Conservation (phyloP, 2,797 vertebrate species). For the Argya squamiceps region DNA sequence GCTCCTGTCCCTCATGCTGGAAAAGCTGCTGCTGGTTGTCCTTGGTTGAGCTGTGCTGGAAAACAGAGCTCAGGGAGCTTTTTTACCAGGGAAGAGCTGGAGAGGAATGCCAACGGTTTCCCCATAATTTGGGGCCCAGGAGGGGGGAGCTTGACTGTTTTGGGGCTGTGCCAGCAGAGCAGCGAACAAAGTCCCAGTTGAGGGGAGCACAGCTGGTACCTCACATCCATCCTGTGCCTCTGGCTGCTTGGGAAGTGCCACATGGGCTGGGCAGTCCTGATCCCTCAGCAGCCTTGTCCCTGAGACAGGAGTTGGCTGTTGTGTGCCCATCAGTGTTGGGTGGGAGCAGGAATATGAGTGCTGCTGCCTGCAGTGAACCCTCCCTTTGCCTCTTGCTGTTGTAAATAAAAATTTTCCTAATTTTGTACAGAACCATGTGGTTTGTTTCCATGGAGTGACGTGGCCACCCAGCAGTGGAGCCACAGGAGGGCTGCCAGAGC, state of each 20-base stretch:
- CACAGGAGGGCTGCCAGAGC: not conserved
- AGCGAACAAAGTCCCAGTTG: not conserved
- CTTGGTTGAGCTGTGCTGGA: not conserved
- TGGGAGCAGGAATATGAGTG: not conserved
- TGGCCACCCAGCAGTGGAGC: accelerated
- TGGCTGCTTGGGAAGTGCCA: not conserved
- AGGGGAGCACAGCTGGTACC: too few relatives aligned
- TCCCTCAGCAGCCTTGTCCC: not conserved
- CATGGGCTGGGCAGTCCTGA: not conserved
- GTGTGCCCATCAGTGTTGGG: not conserved
- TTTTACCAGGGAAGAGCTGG: not conserved
- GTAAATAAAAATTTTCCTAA: slow-evolving; percentile 34
- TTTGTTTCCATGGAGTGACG: not conserved
- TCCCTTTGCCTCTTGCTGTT: not conserved
- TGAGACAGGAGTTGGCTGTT: not conserved
- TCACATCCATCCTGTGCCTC: not conserved
- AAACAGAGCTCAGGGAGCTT: not conserved
- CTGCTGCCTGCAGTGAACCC: not conserved
- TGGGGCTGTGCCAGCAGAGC: not conserved
- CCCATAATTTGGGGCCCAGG: not conserved
- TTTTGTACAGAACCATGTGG: not conserved
- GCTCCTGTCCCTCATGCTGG: not conserved
- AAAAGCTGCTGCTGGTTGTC: not conserved
- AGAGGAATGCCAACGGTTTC: not conserved
- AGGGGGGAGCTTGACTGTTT: not conserved